Conservation (phyloP, 2,113 vertebrate genomes). For the Microcebus tavaratra region DNA sequence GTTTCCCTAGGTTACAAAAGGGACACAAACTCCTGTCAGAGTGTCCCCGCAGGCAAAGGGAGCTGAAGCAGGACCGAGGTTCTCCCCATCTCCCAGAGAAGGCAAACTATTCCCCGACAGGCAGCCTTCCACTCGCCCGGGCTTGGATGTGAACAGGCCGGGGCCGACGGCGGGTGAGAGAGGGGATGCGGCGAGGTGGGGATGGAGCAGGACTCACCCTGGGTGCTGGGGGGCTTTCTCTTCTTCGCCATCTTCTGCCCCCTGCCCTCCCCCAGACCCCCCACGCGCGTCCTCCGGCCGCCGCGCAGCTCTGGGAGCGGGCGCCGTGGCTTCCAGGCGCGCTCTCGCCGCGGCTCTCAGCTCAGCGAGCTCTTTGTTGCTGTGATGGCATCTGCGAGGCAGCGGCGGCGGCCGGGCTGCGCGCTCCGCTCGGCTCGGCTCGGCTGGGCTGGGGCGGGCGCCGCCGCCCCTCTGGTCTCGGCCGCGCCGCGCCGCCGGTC, state of each 20-base stretch:
- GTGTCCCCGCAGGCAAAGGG: neutral
- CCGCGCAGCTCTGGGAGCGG: neutral
- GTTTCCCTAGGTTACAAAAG: neutral
- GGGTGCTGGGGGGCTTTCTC: slow-evolving; percentile 75
- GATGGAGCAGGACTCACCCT: slow-evolving; percentile 80
- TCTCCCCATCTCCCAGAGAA: neutral
- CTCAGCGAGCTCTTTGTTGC: slow-evolving; percentile 85
- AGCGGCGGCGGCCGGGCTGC: slow-evolving; percentile 2
- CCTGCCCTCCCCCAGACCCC: neutral
- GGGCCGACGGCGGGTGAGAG: neutral
- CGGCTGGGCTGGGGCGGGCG: slow-evolving; percentile 32
- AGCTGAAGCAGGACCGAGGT: neutral
- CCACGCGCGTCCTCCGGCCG: neutral
- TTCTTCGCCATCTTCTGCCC: slow-evolving; percentile 82
- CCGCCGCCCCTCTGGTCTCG: slow-evolving; percentile 49
- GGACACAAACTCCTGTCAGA: slow-evolving; percentile 49
- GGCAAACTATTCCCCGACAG: slow-evolving; percentile 57
- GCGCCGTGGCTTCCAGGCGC: neutral
- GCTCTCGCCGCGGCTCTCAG: slow-evolving; percentile 37
- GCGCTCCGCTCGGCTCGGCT: slow-evolving; percentile 40
- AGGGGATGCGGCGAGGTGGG: neutral
- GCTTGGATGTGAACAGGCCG: slow-evolving; percentile 54
- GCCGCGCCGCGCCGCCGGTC: neutral
- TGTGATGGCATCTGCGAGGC: slow-evolving; percentile 82
- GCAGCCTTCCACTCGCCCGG: slow-evolving; percentile 32